phyloP scores from a whole-genome alignment of 2,888 invertebrate species.

The Thera britannica region DNA sequence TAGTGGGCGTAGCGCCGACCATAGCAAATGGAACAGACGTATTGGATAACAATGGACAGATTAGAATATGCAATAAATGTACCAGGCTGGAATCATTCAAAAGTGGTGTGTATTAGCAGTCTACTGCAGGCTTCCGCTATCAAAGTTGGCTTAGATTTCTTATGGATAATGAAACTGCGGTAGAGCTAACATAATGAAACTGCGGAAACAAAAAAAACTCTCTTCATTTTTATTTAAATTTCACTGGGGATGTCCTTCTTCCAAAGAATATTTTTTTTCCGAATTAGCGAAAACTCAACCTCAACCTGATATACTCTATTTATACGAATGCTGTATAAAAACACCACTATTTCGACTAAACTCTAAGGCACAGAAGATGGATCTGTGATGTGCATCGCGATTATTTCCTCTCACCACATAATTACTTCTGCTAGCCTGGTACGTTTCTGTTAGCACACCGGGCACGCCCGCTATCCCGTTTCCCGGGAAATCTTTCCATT shows the following conservation, averaged over 20 bases:
- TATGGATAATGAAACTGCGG: too few species aligned
- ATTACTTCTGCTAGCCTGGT: constrained; percentile 61
- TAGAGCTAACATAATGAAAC: too few species aligned
- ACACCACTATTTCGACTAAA: too few species aligned
- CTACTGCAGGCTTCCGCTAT: not conserved
- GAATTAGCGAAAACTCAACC: too few species aligned
- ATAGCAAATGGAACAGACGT: constrained; percentile 6
- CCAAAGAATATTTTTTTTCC: too few species aligned
- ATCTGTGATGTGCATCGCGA: not conserved
- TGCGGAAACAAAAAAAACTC: too few species aligned
- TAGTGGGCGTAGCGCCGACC: not conserved
- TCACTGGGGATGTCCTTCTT: too few species aligned
- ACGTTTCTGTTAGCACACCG: constrained; percentile 68
- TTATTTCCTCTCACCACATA: constrained; percentile 51
- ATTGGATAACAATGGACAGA: not conserved
- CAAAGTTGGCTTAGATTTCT: too few species aligned
- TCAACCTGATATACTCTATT: too few species aligned
- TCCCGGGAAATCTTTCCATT: constrained; percentile 20
- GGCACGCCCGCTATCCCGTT: constrained; percentile 43
- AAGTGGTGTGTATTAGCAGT: constrained; percentile 37
- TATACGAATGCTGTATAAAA: too few species aligned
- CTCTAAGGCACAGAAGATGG: not conserved
- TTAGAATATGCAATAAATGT: constrained; percentile 65
- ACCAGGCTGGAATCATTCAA: constrained; percentile 61
- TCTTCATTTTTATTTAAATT: too few species aligned